Evolutionary conservation across 2,113 vertebrate genomes (phyloP), one percentile per base, ranked within the genome.

Genomic region (Nothoprocta pentlandii): DNA sequence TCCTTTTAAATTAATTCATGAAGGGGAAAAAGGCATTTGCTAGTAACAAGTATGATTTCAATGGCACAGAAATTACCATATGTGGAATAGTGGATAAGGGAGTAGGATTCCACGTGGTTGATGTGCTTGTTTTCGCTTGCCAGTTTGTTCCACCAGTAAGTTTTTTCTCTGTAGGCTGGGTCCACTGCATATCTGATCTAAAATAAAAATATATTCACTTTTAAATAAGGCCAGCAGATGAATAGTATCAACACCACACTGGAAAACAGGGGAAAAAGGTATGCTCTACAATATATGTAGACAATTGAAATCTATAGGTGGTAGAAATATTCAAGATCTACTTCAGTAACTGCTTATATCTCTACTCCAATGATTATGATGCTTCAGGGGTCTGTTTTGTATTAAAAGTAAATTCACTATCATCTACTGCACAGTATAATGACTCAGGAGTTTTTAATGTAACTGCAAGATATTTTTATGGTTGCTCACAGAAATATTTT

Each of bases 51-150:
- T 2, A 2, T 7, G 17, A 86, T 25, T 34, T 62, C 28, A 78
- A 14, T 3, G 46, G 34, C 4, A 87, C 21, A 92, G 47, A 36
- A 87, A 23, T 98, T 98, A 99, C 99, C 98, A 99, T 98, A 85
- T 98, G 98, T 85, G 98, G 98, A 95, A 98, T 89, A 22, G 98
- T 95, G 46, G 98, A 97, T 97, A 98, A 93, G 81, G 98, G 98
- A 85, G 98, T 82, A 7, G 98, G 97, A 77, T 97, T 98, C 99
- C 99, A 99, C 6, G 98, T 98, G 88, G 98, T 98, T 16, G 98
- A 98, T 89, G 97, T 97, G 97, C 98, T 98, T 97, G 98, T 98
- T 96, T 98, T 99, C 26, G 99, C 97, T 96, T 99, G 98, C 99
- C 99, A 99, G 96, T 99, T 98, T 68, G 98, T 98, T 90, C 98